Evolutionary conservation across 2,113 vertebrate species (phyloP).

Genomic region (Tichodroma muraria): DNA sequence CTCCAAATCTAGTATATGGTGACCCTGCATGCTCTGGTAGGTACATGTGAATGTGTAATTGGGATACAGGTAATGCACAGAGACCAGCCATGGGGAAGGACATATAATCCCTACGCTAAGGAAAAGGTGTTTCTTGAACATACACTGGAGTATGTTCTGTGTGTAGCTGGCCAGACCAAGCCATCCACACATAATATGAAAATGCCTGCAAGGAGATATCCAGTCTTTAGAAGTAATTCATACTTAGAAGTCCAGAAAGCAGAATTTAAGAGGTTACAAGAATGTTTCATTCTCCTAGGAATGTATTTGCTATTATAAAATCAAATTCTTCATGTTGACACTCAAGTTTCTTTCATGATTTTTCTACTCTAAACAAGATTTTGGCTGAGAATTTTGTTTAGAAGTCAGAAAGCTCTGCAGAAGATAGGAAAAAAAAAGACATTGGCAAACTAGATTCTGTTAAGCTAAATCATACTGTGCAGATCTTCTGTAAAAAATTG

Average conservation of each 20-base stretch:
- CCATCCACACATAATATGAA: background rate
- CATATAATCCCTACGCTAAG: background rate
- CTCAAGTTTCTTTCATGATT: background rate
- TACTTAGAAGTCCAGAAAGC: conserved; percentile 19
- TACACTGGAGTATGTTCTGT: background rate
- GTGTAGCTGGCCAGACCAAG: background rate
- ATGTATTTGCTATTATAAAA: background rate
- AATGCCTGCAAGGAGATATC: background rate
- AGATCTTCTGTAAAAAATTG: background rate
- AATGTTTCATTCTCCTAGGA: background rate
- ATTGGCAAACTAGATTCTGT: background rate
- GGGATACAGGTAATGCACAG: background rate
- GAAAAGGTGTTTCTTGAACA: conserved; percentile 17
- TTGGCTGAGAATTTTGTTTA: background rate
- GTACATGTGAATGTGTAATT: background rate
- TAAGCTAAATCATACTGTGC: background rate
- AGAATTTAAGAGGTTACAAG: background rate
- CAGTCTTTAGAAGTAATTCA: conserved; percentile 43
- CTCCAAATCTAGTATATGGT: background rate
- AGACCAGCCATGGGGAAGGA: background rate
- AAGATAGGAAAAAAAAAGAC: background rate
- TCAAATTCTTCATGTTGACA: background rate
- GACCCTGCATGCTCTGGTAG: background rate
- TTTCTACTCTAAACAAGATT: background rate
- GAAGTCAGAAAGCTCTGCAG: background rate